phyloP scores from a whole-genome alignment of 2,113 vertebrate species.

The Otocyon megalotis region DNA sequence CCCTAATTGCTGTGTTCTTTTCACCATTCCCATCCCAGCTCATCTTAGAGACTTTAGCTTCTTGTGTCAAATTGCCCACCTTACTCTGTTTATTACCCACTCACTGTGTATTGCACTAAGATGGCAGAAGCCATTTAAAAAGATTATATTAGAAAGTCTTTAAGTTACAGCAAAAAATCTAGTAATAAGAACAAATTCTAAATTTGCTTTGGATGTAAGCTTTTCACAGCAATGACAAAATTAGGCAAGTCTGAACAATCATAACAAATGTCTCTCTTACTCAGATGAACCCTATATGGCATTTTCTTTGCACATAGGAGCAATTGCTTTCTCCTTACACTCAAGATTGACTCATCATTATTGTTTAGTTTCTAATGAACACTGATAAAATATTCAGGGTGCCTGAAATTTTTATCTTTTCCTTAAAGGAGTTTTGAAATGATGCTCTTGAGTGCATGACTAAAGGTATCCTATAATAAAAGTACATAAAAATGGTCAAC shows the following conservation, averaged over 20 bases:
- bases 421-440: slow-evolving; percentile 79
- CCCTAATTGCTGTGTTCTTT: background rate
- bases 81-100: background rate
- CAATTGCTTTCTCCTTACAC: slow-evolving; percentile 54
- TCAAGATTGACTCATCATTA: slow-evolving; percentile 72
- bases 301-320: slow-evolving; percentile 68
- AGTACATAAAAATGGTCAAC: slow-evolving; percentile 74
- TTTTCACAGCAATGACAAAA: slow-evolving; percentile 23
- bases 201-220: background rate
- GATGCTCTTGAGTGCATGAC: slow-evolving; percentile 64
- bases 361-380: slow-evolving; percentile 82
- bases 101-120: background rate
- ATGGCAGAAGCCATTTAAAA: background rate
- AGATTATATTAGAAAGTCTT: background rate
- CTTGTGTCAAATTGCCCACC: background rate
- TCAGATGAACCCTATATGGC: slow-evolving; percentile 56
- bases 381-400: slow-evolving; percentile 83
- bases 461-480: slow-evolving; percentile 80
- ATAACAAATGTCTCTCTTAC: slow-evolving; percentile 67
- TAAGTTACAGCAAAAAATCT: background rate
- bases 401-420: slow-evolving; percentile 80
- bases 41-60: background rate
- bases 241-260: slow-evolving; percentile 22
- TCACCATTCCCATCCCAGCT: background rate
- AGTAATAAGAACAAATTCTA: background rate